These are phyloP conservation scores for Hippocampus barbouri DNA, from an alignment of 2,113 vertebrate species.

Conservation along the genomic window DNA sequence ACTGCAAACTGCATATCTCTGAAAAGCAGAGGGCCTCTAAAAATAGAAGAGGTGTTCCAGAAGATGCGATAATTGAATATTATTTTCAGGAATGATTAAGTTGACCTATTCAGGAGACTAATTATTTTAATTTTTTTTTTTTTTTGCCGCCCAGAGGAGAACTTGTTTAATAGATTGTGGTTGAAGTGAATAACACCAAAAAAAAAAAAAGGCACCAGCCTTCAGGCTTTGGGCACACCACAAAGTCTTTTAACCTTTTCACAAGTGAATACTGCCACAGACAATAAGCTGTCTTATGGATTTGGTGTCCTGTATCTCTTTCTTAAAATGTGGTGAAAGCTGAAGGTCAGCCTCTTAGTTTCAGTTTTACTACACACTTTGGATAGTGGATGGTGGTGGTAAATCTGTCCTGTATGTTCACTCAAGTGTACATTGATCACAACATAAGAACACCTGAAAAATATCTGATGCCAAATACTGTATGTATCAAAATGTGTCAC, in stretches of 20 bases:
- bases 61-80: conserved; percentile 77
- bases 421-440: not conserved
- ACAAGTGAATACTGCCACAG: conserved; percentile 41
- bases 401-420: not conserved
- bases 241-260: conserved; percentile 25
- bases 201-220: conserved; percentile 54
- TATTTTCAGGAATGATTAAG: conserved; percentile 79
- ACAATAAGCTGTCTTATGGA: conserved; percentile 16
- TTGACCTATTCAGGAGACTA: conserved; percentile 75
- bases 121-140: conserved; percentile 63
- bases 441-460: not conserved
- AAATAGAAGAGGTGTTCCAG: conserved; percentile 68
- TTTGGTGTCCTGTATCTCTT: conserved; percentile 17
- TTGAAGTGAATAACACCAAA: conserved; percentile 63
- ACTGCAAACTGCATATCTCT: conserved; percentile 61
- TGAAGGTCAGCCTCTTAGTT: not conserved
- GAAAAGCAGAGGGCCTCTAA: conserved; percentile 65
- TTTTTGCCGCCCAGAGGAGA: conserved; percentile 59
- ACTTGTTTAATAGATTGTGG: conserved; percentile 69
- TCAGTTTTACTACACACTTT: not conserved
- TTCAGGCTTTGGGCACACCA: conserved; percentile 43
- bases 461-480: not conserved
- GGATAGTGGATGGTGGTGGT: not conserved
- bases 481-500: not conserved
- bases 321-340: not conserved